These are phyloP conservation scores for Nycticebus coucang DNA, from an alignment of 2,113 vertebrate genomes.

Conservation along the genomic window DNA sequence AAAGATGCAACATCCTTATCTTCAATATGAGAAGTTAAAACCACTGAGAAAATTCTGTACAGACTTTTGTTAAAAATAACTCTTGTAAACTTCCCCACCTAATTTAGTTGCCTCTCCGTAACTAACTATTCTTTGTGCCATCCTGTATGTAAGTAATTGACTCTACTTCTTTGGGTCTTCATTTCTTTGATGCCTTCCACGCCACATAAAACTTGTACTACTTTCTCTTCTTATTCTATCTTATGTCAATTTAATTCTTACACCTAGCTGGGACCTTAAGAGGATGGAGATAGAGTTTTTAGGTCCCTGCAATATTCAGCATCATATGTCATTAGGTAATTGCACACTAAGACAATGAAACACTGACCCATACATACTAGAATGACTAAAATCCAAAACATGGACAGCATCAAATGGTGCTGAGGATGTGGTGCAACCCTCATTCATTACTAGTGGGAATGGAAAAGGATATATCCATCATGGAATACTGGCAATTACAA, in stretches of 20 bases:
- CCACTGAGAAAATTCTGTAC: neutral
- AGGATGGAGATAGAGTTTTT: neutral
- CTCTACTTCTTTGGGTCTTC: neutral
- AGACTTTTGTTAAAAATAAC: neutral
- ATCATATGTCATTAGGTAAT: neutral
- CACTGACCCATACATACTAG: neutral
- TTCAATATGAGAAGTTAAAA: neutral
- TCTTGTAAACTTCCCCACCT: neutral
- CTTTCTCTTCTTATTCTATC: neutral
- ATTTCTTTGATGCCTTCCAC: neutral
- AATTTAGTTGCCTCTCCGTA: neutral
- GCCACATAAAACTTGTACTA: neutral
- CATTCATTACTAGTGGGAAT: neutral
- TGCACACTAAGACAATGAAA: neutral
- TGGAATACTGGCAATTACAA: neutral
- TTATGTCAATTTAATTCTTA: neutral
- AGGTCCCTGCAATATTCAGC: neutral
- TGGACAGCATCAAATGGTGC: neutral
- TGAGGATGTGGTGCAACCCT: neutral
- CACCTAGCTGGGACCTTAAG: no score
- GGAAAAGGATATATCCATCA: neutral
- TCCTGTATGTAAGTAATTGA: neutral
- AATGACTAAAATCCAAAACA: neutral
- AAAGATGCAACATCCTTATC: neutral
- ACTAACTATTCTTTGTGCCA: neutral